A percentile compares a stretch with the other conserved stretches of the same genome.
phyloP scores from a whole-genome alignment of 1,140 invertebrate genomes.

The Scaptomyza pallida region DNA sequence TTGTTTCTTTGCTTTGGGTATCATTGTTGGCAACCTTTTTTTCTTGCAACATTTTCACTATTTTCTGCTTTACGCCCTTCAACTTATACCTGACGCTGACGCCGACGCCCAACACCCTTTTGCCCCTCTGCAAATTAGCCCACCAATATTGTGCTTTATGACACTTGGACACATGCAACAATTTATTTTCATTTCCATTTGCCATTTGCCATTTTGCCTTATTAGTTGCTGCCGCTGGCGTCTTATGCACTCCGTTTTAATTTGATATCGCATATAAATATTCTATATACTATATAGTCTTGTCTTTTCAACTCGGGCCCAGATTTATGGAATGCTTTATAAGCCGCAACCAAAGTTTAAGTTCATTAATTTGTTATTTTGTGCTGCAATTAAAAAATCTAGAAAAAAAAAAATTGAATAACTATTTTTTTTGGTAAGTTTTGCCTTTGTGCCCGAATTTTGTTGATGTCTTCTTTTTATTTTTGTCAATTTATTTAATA shows the following conservation, averaged over 20 bases:
- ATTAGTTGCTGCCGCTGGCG: neutral
- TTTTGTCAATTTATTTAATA: no score
- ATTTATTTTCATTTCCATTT: conserved; percentile 62
- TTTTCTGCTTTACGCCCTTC: neutral
- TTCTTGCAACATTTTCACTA: conserved; percentile 3
- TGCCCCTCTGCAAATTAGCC: no score
- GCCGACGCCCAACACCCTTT: no score
- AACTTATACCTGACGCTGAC: neutral
- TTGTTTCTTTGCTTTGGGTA: neutral
- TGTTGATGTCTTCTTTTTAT: no score
- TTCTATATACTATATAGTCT: neutral
- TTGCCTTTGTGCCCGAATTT: no score
- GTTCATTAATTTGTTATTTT: conserved; percentile 10
- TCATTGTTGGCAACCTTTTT: conserved; percentile 21
- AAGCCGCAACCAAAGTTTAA: neutral
- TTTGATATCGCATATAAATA: neutral
- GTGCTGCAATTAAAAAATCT: neutral
- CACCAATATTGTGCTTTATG: conserved; percentile 68
- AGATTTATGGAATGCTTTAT: conserved; percentile 20
- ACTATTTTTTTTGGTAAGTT: no score
- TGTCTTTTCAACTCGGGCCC: neutral
- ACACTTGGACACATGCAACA: conserved; percentile 62
- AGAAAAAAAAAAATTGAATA: no score
- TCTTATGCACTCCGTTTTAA: conserved; percentile 1
- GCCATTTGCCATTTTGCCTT: conserved; percentile 23